Percentiles rank a stretch among this genome's conserved stretches.
Evolutionary conservation across 2,113 vertebrate genomes (phyloP).

Genomic region (Varanus komodoensis): DNA sequence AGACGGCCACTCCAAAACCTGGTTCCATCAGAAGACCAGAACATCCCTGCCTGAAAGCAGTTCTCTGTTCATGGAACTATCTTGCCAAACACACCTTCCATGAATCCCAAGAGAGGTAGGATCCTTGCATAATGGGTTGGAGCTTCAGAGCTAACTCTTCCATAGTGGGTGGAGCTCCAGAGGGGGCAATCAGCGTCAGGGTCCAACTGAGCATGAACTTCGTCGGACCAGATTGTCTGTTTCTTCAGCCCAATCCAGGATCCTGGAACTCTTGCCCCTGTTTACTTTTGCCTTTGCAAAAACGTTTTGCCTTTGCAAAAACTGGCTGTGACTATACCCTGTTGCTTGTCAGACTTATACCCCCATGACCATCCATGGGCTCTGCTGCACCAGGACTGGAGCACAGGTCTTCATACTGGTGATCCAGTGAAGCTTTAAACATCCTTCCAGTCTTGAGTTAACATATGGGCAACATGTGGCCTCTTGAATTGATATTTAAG

Average conservation of each 20-base stretch:
- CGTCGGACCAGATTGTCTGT: not conserved
- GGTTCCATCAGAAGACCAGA: too few species aligned
- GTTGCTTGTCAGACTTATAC: not conserved
- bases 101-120: not conserved
- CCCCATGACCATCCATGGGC: not conserved
- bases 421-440: not conserved
- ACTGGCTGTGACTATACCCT: too few species aligned
- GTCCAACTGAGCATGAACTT: not conserved
- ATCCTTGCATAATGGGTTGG: too few species aligned
- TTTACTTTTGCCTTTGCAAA: too few species aligned
- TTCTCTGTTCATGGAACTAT: too few species aligned
- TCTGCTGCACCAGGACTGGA: not conserved
- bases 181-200: too few species aligned
- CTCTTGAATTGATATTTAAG: not conserved
- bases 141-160: too few species aligned
- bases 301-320: too few species aligned
- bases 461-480: not conserved
- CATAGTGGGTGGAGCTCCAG: not conserved
- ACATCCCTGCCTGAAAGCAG: too few species aligned
- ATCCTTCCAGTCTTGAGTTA: not conserved
- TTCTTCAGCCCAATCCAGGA: not conserved
- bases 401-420: too few species aligned
- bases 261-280: not conserved
- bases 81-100: not conserved
- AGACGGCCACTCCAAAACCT: too few species aligned